Evolutionary conservation across 2,113 vertebrate genomes (phyloP), one percentile per base, ranked within the genome.

Genomic region (Cromileptes altivelis): DNA sequence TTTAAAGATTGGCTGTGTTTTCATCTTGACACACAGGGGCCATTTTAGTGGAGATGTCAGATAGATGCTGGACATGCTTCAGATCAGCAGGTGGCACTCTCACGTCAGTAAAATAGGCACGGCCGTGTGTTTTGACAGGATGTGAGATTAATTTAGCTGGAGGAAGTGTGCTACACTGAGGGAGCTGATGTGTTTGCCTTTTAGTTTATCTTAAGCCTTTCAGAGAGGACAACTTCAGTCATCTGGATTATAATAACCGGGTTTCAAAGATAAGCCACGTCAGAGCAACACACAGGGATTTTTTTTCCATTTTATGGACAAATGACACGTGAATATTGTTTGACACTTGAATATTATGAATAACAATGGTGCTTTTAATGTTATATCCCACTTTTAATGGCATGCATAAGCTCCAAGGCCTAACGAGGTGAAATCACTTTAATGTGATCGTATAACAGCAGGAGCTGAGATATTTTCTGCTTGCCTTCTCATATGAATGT

Each of bases 41-140:
- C 25, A 19, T 71, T 53, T 58, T 4, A 50, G 13, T 8, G n/a
- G 13, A 67, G 57, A 75, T 42, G 53, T 78, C 56, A 50, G 30
- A 37, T 9, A 40, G 80, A 21, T 87, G 88, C 78, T 57, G 75
- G 73, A 58, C 57, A 33, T 19, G 50, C 42, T 49, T 80, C 42
- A 84, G n/a, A 86, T 75, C 95, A 94, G 88, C 82, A 95, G 95
- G 89, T 92, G 91, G 94, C 92, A 84, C 93, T 94, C 80, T 91
- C 64, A 80, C 65, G 82, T 89, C 91, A 93, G 84, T 27, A 23
- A 92, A 88, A 47, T 19, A 33, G 17, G 4, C 73, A 61, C 3
- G n/a, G 57, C 4, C n/a, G 42, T 11, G 56, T 45, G 27, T 42
- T 56, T 30, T 68, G 23, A 88, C 61, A 40, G 50, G n/a, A 69